Base-by-base conservation (phyloP, 2,888 invertebrate genomes). In the Tineola bisselliella region DNA sequence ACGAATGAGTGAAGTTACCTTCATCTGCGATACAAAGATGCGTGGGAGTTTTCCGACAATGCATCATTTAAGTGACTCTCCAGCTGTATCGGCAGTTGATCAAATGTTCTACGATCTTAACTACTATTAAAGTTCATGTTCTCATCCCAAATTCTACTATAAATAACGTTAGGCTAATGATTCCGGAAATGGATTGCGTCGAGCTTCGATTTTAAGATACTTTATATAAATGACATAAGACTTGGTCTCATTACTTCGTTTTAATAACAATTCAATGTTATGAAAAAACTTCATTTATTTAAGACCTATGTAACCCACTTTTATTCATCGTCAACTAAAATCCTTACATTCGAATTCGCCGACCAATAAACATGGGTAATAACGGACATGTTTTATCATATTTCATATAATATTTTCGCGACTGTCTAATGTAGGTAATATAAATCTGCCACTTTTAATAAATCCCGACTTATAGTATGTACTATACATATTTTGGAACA, bases 11-110 rank as follows among this genome's bases (percentile, higher is more conserved):
- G n/a, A n/a, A 71, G 69, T 68, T 63, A 66, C 65, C 66, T 67
- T 69, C 76, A 82, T 84, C 84, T 75, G 84, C 69, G 66, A 72
- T 72, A 72, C 77, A 79, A 80, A 81, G 79, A 80, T 79, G 84
- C 84, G 84, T 86, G 84, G 84, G 86, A 86, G 76, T 78, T 64
- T 62, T 65, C 64, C 65, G 68, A 84, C 83, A 84, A 84, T 86
- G 75, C 79, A 79, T 83, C 83, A 74, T 84, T 84, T 65, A 61
- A 59, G 60, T 62, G 48, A 48, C 13, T n/a, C 54, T 58, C 33
- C n/a, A 58, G 58, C 15, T n/a, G 8, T 58, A 58, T 58, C 58
- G 33, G 58, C 58, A 33, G 33, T 15, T 33, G 58, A 58, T 58
- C 58, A 58, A 31, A n/a, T 25, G 25, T 18, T 54, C 19, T n/a